Conservation (phyloP, 2,113 vertebrate species). For the Oenanthe melanoleuca region DNA sequence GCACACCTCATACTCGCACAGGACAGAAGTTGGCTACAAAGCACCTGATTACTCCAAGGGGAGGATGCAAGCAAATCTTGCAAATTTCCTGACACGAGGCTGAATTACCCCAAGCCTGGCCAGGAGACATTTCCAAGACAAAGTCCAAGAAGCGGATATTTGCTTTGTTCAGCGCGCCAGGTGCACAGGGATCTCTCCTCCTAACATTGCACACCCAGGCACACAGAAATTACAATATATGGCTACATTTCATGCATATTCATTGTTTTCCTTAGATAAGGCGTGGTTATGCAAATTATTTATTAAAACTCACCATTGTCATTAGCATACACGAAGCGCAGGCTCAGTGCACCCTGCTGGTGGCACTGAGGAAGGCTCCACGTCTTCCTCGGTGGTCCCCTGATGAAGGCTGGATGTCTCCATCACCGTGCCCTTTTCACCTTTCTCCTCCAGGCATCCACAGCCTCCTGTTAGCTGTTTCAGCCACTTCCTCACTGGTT, state of each 20-base stretch:
- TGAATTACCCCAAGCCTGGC: not conserved
- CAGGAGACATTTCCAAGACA: not conserved
- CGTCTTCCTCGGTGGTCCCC: rapidly evolving
- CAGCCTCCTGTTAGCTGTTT: not conserved
- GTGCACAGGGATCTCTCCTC: too few relatives aligned
- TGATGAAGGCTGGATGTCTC: not conserved
- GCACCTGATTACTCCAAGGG: not conserved
- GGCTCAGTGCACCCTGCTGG: not conserved
- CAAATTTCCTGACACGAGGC: rapidly evolving
- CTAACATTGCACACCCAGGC: not conserved
- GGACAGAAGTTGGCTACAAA: not conserved
- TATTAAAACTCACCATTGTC: too few relatives aligned
- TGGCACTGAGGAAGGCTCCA: not conserved
- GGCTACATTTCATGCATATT: not conserved
- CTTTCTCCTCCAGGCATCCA: not conserved
- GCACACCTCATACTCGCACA: rapidly evolving
- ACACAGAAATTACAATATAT: too few relatives aligned
- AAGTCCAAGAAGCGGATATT: not conserved
- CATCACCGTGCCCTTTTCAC: not conserved
- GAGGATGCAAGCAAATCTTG: not conserved
- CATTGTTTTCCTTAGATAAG: not conserved
- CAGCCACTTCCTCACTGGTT: not conserved
- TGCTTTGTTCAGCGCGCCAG: not conserved
- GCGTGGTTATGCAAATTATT: not conserved
- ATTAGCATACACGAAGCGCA: not conserved